Base-by-base conservation (phyloP, 2,888 invertebrate genomes). In the Phasia obesa region DNA sequence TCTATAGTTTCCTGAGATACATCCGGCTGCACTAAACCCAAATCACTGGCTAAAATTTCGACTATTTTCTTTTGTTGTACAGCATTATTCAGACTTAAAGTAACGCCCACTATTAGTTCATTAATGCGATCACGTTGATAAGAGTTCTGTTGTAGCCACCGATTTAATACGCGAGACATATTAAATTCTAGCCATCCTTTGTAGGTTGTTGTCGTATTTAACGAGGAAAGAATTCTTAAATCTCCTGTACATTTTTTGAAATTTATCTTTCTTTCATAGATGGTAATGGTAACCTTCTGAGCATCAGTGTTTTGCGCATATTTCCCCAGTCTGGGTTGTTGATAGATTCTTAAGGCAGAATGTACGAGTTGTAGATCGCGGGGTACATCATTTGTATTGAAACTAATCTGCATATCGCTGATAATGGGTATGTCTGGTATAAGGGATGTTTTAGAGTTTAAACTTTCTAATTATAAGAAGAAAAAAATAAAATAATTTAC, bases 141-240 rank as follows among this genome's bases (percentile, higher is more conserved):
- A 11, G 80, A 84, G 59, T 84, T 86, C n/a, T 83, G 82, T 5
- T 81, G 81, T 15, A 97, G 93, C 98, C 98, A 98, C 55, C 94
- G 92, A 1, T 93, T 92, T 53, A 97, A 92, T 9, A 96, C 94
- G 27, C 92, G 92, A 2, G 96, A 97, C 70, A 97, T 94, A 90
- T 98, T 97, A 83, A 98, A 92, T 86, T 95, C 95, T 71, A 97
- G 90, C 98, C 98, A 98, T 9, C 97, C 97, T 85, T 95, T 94
- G 78, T 94, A 94, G 9, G 92, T 92, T 11, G 94, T 93, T 17
- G 94, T 95, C 0, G 95, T 95, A 88, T 96, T 96, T 55, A 94
- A 93, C 5, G 95, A 93, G 44, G 95, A 94, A 53, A 96, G 93
- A 85, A 94, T 94, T 88, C 95, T 94, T 23, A 82, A 59, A 88